Evolutionary conservation across 2,888 invertebrate genomes (phyloP), one percentile per base, ranked within the genome.

Genomic region (Pheosia tremula): DNA sequence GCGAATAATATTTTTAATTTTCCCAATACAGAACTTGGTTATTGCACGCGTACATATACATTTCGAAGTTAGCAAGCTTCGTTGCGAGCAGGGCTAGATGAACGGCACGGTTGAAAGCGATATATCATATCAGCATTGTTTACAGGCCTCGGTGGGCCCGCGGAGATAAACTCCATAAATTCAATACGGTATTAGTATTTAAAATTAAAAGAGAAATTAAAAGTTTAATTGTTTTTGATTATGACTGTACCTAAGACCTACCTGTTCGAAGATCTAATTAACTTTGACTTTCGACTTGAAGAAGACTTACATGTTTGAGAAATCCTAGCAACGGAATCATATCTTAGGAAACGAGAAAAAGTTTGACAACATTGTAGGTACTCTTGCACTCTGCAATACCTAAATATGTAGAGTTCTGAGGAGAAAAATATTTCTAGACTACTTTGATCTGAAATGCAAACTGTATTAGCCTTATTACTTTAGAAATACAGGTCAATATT

Each of bases 91-190:
- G 62, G 71, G 64, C 75, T 71, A 74, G 80, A 87, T 80, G 77
- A 85, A 87, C 75, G 71, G 75, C 69, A 68, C 74, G 77, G 78
- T 80, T 83, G 84, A 84, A 80, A 81, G 72, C 79, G 74, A 78
- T 87, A 86, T 84, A 81, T 86, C 85, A 87, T 82, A 82, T 77
- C 78, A 78, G 81, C 79, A 85, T 87, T 87, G 86, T 86, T 83
- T 83, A 83, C 80, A 80, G 69, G 80, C 71, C 74, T 77, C 72
- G 74, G 71, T 79, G 81, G 83, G 81, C 80, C 83, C 83, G 77
- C 80, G 75, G 64, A 78, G 74, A 80, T 78, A 75, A 78, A 79
- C 74, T 72, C 72, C 62, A 78, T 80, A 75, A 74, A 68, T 66
- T 71, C 61, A 62, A 76, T 69, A 74, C 68, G 71, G 62, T 74